Evolutionary conservation across 2,888 invertebrate species (phyloP), one percentile per base, ranked within the genome.

Genomic region (Leucophenga maculata): DNA sequence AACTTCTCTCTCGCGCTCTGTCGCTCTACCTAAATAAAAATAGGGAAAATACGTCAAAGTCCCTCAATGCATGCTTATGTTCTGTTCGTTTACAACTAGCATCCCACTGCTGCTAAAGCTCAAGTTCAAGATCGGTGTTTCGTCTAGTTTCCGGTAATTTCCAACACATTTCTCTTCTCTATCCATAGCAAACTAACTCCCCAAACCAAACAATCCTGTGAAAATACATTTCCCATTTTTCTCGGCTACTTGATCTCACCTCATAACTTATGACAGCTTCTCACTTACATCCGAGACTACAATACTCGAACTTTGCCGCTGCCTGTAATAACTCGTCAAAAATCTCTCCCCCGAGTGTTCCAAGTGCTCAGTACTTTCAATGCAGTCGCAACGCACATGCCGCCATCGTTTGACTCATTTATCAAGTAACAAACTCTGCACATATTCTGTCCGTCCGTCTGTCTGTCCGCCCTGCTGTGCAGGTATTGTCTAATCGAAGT

Each of bases 291-390:
- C 74, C 74, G 69, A 75, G 70, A 26, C 26, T 3, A 78, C 68
- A 48, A 48, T 20, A 18, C 62, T 50, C 22, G 46, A 64, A 22
- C 46, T 57, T 62, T 52, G 57, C 71, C 74, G 70, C 70, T 62
- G 55, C 66, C 77, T 74, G 78, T 77, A 83, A 84, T 84, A 84
- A 82, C 79, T 84, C 79, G 76, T 78, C 78, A 77, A 77, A 75
- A 68, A 72, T 75, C 55, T 72, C 69, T 73, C 70, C 73, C 74
- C 57, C 66, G 73, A 48, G 71, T 59, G 50, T 64, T 50, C 50
- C 16, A n/a, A 50, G 26, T 59, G 22, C 59, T 59, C 59, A 57
- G 22, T 31, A n/a, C 55, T 26, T 55, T 22, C 26, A 26, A 14
- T 39, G 39, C 11, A 62, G 22, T n/a, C 66, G 69, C 72, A 72